Conservation (phyloP, 2,888 invertebrate species). For the Drosophila vallismaia region DNA sequence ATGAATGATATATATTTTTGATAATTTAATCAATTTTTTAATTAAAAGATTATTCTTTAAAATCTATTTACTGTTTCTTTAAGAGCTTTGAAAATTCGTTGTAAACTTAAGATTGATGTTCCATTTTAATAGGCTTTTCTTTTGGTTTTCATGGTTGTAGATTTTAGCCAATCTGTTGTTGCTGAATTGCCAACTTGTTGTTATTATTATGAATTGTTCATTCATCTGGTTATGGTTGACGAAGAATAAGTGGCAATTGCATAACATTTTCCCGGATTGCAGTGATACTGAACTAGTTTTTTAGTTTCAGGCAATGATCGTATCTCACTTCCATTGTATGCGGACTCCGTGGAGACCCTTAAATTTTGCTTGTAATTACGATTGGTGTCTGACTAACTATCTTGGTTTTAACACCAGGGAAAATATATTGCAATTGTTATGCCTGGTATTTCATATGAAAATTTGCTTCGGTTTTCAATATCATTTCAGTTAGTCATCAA, state of each 20-base stretch:
- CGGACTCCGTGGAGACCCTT: background rate
- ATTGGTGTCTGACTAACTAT: slow-evolving; percentile 12
- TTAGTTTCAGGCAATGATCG: background rate
- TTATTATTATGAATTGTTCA: slow-evolving; percentile 29
- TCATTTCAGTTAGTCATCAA: slow-evolving; percentile 10
- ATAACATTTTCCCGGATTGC: slow-evolving; percentile 41
- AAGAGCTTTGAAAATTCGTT: slow-evolving; percentile 21
- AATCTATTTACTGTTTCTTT: background rate
- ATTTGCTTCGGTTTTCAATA: slow-evolving; percentile 8
- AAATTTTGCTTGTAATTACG: slow-evolving; percentile 4
- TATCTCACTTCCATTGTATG: slow-evolving; percentile 13
- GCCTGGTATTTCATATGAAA: too few species aligned
- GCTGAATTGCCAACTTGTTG: slow-evolving; percentile 43
- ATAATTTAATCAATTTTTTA: too few species aligned
- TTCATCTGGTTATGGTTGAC: slow-evolving; percentile 18
- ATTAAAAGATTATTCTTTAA: background rate
- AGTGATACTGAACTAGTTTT: slow-evolving; percentile 58
- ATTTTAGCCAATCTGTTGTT: slow-evolving; percentile 52
- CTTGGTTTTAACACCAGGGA: background rate
- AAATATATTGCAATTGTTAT: slow-evolving; percentile 7
- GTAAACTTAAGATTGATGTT: background rate
- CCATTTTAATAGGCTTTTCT: slow-evolving; percentile 12
- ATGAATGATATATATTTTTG: too few species aligned
- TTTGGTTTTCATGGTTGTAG: slow-evolving; percentile 45
- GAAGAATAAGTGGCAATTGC: slow-evolving; percentile 45